Base-by-base conservation (phyloP, 2,797 vertebrate genomes). In the Sebastes nivosus region DNA sequence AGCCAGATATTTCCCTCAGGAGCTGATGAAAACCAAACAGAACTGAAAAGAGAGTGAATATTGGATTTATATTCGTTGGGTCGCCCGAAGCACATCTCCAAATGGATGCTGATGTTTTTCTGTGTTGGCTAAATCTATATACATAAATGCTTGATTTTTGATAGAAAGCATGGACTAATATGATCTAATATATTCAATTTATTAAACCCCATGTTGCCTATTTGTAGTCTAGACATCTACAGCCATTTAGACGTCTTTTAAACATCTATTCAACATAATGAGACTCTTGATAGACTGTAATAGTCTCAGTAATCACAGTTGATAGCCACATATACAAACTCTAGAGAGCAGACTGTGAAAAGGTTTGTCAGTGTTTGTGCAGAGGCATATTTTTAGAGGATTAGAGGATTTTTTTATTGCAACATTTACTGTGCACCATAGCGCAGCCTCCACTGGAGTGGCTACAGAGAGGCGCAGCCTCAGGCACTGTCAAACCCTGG, bases 391-490 rank as follows among this genome's bases (percentile, higher is more conserved):
- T 86, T 87, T 71, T 9, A 11, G 54, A 57, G 70, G 81, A 86
- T 89, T 88, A 72, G 50, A 77, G 29, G n/a, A 38, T 36, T 78
- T 78, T 38, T 72, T 70, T 27, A 69, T 70, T 80, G 81, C 36
- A 67, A 22, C 72, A n/a, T 80, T 83, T 74, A 38, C 76, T 79
- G 30, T 75, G 59, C 73, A 77, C 32, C n/a, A 46, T 18, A 60
- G 60, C 10, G 14, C 71, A 79, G 78, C 74, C 59, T 83, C 78
- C 54, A 25, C 77, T 71, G 58, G 75, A 85, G 85, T 61, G 65
- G 75, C 79, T 79, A 58, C 70, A 80, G 59, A 87, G 73, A 42
- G 29, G 55, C 12, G 4, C 68, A 52, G 90, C 92, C 91, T 84
- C 59, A 3, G 88, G 90, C 76, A 8, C 67, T 72, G 85, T 86